Evolutionary conservation across 2,888 invertebrate species (phyloP), one percentile per base, ranked within the genome.

Genomic region (Anodontia alba): DNA sequence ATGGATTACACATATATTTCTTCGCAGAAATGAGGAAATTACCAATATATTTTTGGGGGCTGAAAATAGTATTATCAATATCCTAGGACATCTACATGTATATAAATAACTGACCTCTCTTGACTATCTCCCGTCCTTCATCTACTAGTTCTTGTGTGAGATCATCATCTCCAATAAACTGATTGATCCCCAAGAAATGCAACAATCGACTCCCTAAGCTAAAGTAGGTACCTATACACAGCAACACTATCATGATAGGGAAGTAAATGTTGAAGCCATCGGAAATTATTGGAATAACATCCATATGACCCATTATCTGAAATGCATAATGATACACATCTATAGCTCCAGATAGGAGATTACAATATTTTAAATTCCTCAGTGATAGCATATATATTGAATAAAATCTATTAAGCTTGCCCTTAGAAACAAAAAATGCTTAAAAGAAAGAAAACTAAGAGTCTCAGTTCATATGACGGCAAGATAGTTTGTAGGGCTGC

Each of bases 261-360:
- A 99, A 99, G 95, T 99, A 99, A 76, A 99, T 97, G 95, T 99
- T 99, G 95, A 99, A 99, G 12, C 99, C 99, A 94, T 99, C 97
- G 0, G 99, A 97, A 87, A 99, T 97, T 82, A 99, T 98, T 38
- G 97, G 97, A 76, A 99, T 97, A 0, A 99, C 98, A 95, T 99
- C 99, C 98, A 99, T 98, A 94, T 99, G 99, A 0, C 99, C 99
- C 99, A 99, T 99, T 90, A 99, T 97, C 96, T 95, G 89, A 67
- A 91, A 83, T 76, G 12, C 38, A 38, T 12, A 38, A 38, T n/a
- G n/a, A n/a, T n/a, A n/a, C 70, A n/a, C n/a, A n/a, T n/a, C n/a
- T n/a, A n/a, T n/a, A n/a, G n/a, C n/a, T n/a, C n/a, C n/a, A n/a
- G n/a, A n/a, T n/a, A n/a, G n/a, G n/a, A n/a, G n/a, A n/a, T n/a